phyloP scores from a whole-genome alignment of 2,797 vertebrate species.

The Diplodus sargus region DNA sequence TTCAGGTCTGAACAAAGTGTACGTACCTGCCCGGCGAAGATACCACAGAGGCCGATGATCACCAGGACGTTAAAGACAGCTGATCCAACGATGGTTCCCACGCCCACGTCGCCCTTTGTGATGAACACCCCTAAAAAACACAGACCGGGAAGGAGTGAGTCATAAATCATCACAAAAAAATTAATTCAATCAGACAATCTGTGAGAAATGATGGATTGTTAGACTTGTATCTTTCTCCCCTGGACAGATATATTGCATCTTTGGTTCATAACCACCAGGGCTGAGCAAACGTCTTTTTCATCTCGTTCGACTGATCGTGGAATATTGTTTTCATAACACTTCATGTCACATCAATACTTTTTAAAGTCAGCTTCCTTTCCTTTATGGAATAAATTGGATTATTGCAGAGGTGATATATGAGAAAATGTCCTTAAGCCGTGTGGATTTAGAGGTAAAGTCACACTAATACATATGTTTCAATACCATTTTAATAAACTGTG shows the following conservation, averaged over 20 bases:
- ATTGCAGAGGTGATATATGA: neutral
- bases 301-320: neutral
- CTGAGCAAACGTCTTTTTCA: neutral
- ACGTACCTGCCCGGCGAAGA: conserved; percentile 84
- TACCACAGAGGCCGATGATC: conserved; percentile 88
- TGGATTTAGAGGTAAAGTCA: neutral
- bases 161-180: conserved; percentile 5
- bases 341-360: neutral
- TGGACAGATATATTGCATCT: conserved; percentile 16
- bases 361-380: conserved; percentile 6
- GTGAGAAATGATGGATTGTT: neutral
- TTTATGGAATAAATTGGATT: conserved; percentile 12
- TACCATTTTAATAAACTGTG: neutral
- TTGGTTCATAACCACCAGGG: neutral
- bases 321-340: conserved; percentile 14
- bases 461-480: conserved; percentile 4
- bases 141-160: neutral
- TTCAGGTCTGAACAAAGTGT: neutral
- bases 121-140: conserved; percentile 85
- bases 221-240: neutral
- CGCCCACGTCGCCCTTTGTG: conserved; percentile 88
- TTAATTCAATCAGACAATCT: neutral
- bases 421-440: neutral
- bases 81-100: conserved; percentile 89
- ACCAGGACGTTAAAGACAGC: conserved; percentile 89